Conservation (phyloP, 1,140 invertebrate species). For the Drosophila tropicalis region DNA sequence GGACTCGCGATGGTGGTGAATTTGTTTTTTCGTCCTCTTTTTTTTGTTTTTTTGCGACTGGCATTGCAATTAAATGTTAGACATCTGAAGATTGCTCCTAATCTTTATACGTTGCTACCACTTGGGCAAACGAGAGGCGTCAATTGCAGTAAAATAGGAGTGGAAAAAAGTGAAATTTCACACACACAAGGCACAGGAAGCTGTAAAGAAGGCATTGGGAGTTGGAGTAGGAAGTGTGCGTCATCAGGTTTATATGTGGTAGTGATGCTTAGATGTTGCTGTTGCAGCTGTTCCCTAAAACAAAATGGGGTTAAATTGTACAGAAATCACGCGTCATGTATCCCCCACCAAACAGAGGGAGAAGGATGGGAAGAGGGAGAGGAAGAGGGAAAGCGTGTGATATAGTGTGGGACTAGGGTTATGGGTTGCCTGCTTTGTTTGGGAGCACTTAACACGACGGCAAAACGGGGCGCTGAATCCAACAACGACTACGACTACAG, state of each 20-base stretch:
- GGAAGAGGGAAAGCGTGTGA: neutral
- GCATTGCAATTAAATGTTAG: conserved; percentile 49
- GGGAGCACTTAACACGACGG: conserved; percentile 79
- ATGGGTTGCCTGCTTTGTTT: conserved; percentile 53
- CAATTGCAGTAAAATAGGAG: conserved; percentile 4
- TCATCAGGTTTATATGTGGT: conserved; percentile 33
- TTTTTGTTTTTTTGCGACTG: conserved; percentile 20
- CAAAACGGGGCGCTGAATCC: neutral
- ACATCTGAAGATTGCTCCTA: conserved; percentile 33
- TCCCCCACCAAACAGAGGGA: conserved; percentile 1
- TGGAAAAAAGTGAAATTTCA: conserved; percentile 48
- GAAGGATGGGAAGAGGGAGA: neutral
- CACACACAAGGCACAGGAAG: neutral
- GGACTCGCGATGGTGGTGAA: conserved; percentile 7
- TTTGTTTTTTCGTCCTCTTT: neutral
- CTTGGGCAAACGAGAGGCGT: conserved; percentile 35
- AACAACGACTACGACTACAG: conserved; percentile 33
- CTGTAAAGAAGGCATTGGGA: neutral
- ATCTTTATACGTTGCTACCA: conserved; percentile 34
- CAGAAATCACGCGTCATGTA: conserved; percentile 67
- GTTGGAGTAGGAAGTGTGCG: conserved; percentile 17
- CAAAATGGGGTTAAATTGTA: conserved; percentile 82
- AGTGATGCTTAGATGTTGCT: conserved; percentile 35
- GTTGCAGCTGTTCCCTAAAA: conserved; percentile 38
- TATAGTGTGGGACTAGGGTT: neutral